Conservation (phyloP, 2,888 invertebrate genomes). For the Balanococcus diminutus region DNA sequence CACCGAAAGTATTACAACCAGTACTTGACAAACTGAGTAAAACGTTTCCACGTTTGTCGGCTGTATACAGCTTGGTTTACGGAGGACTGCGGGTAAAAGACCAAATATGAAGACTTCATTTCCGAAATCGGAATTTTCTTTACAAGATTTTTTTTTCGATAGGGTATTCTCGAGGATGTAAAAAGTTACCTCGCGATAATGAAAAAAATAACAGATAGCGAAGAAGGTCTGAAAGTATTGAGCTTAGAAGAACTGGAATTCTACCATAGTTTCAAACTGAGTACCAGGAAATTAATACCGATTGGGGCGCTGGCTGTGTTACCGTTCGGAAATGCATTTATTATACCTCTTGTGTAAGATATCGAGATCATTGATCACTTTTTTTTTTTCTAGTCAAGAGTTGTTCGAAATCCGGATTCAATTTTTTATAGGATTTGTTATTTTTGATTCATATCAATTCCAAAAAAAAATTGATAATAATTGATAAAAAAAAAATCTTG, state of each 20-base stretch:
- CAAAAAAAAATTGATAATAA: too few relatives aligned
- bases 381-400: too few relatives aligned
- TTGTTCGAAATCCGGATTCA: too few relatives aligned
- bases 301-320: not conserved
- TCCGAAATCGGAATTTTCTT: not conserved
- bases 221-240: not conserved
- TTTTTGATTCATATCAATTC: too few relatives aligned
- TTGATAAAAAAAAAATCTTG: too few relatives aligned
- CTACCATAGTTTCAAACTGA: not conserved
- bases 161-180: not conserved
- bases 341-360: conserved; percentile 38
- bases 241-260: not conserved
- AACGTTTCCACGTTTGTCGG: not conserved
- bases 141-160: not conserved
- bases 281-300: not conserved
- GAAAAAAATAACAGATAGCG: not conserved
- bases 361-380: not conserved
- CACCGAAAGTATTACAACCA: not conserved
- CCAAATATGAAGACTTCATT: not conserved
- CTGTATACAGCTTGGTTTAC: not conserved
- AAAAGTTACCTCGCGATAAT: not conserved
- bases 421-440: too few relatives aligned
- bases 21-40: not conserved
- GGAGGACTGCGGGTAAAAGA: not conserved
- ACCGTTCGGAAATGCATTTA: conserved; percentile 25